Evolutionary conservation across 2,888 invertebrate species (phyloP).

Genomic region (Ametastegia equiseti): DNA sequence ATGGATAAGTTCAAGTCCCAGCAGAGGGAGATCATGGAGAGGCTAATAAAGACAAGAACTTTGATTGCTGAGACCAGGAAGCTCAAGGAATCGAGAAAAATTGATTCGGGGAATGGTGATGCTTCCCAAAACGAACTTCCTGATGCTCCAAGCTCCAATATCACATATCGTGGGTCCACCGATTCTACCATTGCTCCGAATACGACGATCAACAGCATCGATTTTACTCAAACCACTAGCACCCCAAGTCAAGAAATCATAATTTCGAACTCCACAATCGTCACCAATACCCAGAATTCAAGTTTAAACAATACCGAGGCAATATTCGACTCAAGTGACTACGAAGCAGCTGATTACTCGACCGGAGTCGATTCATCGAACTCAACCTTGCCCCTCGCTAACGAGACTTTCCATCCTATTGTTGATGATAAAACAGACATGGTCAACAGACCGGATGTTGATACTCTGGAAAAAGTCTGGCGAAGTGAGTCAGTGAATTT

Average conservation of each 20-base stretch:
- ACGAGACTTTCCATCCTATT: not conserved
- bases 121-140: not conserved
- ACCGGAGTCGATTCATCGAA: not conserved
- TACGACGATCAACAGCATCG: not conserved
- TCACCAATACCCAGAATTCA: not conserved
- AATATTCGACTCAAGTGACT: not conserved
- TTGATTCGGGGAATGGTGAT: not conserved
- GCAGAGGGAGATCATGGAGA: conserved; percentile 58
- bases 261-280: not conserved
- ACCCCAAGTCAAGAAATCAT: not conserved
- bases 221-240: not conserved
- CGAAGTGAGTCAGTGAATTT: not conserved
- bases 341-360: conserved; percentile 4
- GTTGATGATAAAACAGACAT: not conserved
- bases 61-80: conserved; percentile 16
- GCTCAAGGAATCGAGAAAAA: not conserved
- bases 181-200: not conserved
- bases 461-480: not conserved
- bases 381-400: not conserved
- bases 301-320: not conserved
- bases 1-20: conserved; percentile 64
- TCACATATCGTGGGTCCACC: not conserved
- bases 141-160: not conserved
- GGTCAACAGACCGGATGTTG: not conserved
- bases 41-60: conserved; percentile 48